These are phyloP conservation scores for Polymixis flavicincta DNA, from an alignment of 2,888 invertebrate species.

Conservation along the genomic window DNA sequence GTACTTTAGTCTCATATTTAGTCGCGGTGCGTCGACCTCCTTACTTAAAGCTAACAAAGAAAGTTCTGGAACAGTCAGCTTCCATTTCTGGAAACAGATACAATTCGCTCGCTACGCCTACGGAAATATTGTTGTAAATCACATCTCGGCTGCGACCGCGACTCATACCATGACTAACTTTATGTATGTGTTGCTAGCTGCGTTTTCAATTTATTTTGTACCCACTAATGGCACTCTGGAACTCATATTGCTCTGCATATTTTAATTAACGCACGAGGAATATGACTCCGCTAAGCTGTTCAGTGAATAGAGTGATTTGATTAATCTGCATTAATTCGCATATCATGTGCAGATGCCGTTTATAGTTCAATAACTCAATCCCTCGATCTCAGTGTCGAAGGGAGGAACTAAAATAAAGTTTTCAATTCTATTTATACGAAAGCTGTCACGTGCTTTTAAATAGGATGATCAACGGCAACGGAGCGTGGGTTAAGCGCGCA, in stretches of 20 bases:
- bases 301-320: constrained; percentile 30
- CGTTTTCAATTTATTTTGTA: constrained; percentile 42
- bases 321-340: constrained; percentile 40
- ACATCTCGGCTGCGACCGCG: constrained; percentile 77
- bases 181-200: constrained; percentile 56
- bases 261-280: constrained; percentile 37
- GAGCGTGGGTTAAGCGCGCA: constrained; percentile 68
- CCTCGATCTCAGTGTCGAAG: constrained; percentile 30
- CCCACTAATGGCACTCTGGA: constrained; percentile 30
- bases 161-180: constrained; percentile 79
- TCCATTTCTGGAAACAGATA: constrained; percentile 83
- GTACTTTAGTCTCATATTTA: constrained; percentile 54
- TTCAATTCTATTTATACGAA: constrained; percentile 52
- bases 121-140: constrained; percentile 83
- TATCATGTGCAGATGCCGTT: constrained; percentile 17
- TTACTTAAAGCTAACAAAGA: constrained; percentile 73
- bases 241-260: constrained; percentile 33
- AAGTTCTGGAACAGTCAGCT: constrained; percentile 78
- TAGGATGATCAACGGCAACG: constrained; percentile 62
- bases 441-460: constrained; percentile 70
- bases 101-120: constrained; percentile 79
- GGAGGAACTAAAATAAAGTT: constrained; percentile 32
- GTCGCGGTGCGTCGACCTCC: constrained; percentile 66
- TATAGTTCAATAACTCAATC: constrained; percentile 38
- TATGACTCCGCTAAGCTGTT: constrained; percentile 29